Evolutionary conservation across 2,113 vertebrate genomes (phyloP).

Genomic region (Dipodomys spectabilis): DNA sequence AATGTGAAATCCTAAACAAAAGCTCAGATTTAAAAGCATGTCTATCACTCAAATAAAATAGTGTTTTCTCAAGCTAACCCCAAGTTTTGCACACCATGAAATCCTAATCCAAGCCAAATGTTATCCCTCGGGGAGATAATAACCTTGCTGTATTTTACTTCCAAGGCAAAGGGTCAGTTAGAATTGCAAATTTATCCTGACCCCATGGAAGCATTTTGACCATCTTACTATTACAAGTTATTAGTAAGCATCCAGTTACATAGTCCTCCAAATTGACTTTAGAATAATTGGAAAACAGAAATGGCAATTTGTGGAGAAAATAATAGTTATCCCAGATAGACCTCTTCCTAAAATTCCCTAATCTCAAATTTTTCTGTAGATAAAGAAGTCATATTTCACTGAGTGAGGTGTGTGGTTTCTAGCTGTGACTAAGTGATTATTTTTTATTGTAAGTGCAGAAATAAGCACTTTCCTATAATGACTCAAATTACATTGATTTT

Average conservation of each 20-base stretch:
- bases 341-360: slow-evolving; percentile 64
- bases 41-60: not conserved
- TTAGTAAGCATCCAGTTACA: slow-evolving; percentile 45
- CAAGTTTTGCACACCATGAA: slow-evolving; percentile 52
- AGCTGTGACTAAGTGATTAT: slow-evolving; percentile 66
- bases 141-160: slow-evolving; percentile 10
- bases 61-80: not conserved
- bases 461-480: slow-evolving; percentile 75
- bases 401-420: slow-evolving; percentile 56
- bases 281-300: slow-evolving; percentile 66
- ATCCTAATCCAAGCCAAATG: not conserved
- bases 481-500: slow-evolving; percentile 81
- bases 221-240: slow-evolving; percentile 21
- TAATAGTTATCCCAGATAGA: slow-evolving; percentile 53
- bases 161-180: slow-evolving; percentile 24
- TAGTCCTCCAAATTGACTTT: slow-evolving; percentile 44
- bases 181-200: not conserved
- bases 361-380: slow-evolving; percentile 61
- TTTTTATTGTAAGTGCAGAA: slow-evolving; percentile 73
- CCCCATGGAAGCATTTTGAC: not conserved
- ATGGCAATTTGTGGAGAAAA: slow-evolving; percentile 62
- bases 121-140: slow-evolving; percentile 13
- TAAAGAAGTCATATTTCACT: slow-evolving; percentile 66
- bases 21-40: not conserved
- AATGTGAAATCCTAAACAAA: not conserved